These are phyloP conservation scores for Euplexia lucipara DNA, from an alignment of 2,888 invertebrate species.

Conservation along the genomic window DNA sequence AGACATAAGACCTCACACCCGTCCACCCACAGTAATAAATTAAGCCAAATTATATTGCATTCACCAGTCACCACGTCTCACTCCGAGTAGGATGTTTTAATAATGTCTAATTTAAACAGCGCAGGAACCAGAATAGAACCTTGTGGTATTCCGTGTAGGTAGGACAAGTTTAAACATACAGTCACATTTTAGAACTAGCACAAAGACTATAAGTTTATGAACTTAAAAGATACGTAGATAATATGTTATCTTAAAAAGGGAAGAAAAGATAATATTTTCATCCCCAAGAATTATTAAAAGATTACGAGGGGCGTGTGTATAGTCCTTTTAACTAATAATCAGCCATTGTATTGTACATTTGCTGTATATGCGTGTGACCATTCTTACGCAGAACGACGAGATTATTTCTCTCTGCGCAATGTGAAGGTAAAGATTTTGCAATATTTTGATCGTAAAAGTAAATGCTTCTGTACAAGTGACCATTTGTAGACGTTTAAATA, in stretches of 20 bases:
- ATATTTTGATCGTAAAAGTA: neutral
- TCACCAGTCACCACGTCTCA: slow-evolving; percentile 62
- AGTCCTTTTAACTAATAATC: neutral
- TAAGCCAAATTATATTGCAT: slow-evolving; percentile 64
- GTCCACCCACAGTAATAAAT: slow-evolving; percentile 75
- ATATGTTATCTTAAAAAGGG: neutral
- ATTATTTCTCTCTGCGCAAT: neutral
- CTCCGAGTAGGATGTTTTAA: slow-evolving; percentile 65
- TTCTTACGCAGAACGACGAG: neutral
- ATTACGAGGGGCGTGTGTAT: neutral
- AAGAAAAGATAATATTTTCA: neutral
- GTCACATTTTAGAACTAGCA: slow-evolving; percentile 26
- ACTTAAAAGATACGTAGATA: neutral
- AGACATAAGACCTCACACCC: slow-evolving; percentile 59
- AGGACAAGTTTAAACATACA: slow-evolving; percentile 41
- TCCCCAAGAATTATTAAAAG: neutral
- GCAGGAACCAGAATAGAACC: slow-evolving; percentile 75
- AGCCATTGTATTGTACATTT: neutral
- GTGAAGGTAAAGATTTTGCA: neutral
- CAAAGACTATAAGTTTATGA: slow-evolving; percentile 25
- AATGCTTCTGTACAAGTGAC: neutral
- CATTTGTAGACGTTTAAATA: neutral
- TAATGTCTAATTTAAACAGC: slow-evolving; percentile 71
- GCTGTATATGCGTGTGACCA: neutral
- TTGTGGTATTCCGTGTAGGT: slow-evolving; percentile 78